Evolutionary conservation across 2,113 vertebrate species (phyloP), one percentile per base, ranked within the genome.

Genomic region (Gopherus evgoodei): DNA sequence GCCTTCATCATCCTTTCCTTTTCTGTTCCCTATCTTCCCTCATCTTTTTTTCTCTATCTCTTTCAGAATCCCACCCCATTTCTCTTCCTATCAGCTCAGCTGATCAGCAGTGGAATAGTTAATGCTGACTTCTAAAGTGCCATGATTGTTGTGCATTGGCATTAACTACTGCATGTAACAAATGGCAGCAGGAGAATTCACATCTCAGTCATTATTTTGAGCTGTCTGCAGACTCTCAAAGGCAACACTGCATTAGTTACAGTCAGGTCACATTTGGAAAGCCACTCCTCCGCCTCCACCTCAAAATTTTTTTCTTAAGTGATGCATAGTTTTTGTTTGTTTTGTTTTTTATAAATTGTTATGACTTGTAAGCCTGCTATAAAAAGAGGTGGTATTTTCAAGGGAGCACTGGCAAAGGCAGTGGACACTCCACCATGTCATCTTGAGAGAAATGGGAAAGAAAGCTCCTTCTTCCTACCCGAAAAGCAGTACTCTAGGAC

Each of bases 231-330:
- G 47, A 0, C 69, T 47, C 14, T 69, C 35, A n/a, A 21, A 53
- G 85, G 6, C 8, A 54, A 2, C 1, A 42, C 19, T 75, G 25
- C 62, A 14, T 19, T 93, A 76, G 13, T 90, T 88, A 16, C 16
- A 27, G 47, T 10, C 42, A 53, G 2, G 4, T 79, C 7, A 22
- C 82, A 38, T 57, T 53, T 50, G 81, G n/a, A 2, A 24, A 57
- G 6, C n/a, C 19, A 19, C 9, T 4, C 9, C 35, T 21, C 1
- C 2, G 21, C 8, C 8, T 19, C 35, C n/a, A 22, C 3, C 17
- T n/a, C 35, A 72, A 72, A 38, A 22, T 5, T 11, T 72, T n/a
- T 69, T n/a, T 69, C 35, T n/a, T 69, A 21, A n/a, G 17, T n/a
- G 35, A 69, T 2, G 16, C 2, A 31, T 35, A n/a, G 4, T 4